These are phyloP conservation scores for Pedicia rivosa DNA, from an alignment of 2,888 invertebrate species.

Conservation along the genomic window DNA sequence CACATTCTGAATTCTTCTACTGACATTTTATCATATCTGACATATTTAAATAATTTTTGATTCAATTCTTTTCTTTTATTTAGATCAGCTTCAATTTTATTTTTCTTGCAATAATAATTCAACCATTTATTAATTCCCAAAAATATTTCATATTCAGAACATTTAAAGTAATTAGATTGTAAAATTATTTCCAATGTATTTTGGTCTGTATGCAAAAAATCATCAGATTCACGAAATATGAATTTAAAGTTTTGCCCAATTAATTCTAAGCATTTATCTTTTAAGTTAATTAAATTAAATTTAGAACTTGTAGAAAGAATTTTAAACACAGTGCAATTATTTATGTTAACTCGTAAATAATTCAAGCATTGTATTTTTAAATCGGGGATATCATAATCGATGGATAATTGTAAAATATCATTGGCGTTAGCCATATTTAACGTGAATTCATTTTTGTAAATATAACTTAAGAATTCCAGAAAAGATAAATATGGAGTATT, in stretches of 20 bases:
- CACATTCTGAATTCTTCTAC: too few relatives aligned
- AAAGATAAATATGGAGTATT: constrained; percentile 2
- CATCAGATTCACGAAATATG: too few relatives aligned
- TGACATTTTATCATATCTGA: not conserved
- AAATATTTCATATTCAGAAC: constrained; percentile 3
- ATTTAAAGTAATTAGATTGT: not conserved
- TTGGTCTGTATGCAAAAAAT: not conserved
- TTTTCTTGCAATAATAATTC: not conserved
- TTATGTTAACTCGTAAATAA: not conserved
- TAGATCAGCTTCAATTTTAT: not conserved
- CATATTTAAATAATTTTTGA: not conserved
- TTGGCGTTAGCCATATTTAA: not conserved
- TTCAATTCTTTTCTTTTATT: not conserved
- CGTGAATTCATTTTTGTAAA: constrained; percentile 1
- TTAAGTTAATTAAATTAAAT: not conserved
- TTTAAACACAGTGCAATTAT: not conserved
- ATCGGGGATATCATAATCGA: not conserved
- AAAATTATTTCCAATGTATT: not conserved
- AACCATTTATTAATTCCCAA: not conserved
- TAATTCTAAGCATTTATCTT: not conserved
- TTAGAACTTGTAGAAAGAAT: not conserved
- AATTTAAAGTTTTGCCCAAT: too few relatives aligned
- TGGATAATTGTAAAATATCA: not conserved
- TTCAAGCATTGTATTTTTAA: not conserved
- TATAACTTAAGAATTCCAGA: constrained; percentile 1